Conservation (phyloP, 2,797 vertebrate species). For the Aulostomus chinensis region DNA sequence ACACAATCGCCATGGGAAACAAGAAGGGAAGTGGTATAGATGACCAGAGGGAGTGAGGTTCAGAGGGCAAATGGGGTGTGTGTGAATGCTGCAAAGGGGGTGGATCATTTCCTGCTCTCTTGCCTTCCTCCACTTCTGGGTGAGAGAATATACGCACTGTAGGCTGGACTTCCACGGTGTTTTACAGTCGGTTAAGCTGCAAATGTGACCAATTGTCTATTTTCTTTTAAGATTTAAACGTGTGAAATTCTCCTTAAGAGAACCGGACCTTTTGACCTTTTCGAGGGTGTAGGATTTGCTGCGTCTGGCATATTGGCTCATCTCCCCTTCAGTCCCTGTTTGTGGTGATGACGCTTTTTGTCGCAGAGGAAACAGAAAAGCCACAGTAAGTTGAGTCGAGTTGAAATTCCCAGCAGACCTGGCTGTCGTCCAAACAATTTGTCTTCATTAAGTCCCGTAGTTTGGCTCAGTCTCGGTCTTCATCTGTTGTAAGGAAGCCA, state of each 20-base stretch:
- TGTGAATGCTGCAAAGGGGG: conserved; percentile 22
- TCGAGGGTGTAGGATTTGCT: background rate
- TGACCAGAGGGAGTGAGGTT: conserved; percentile 28
- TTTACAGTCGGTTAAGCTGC: background rate
- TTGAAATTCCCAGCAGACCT: conserved; percentile 31
- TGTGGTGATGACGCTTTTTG: conserved; percentile 15
- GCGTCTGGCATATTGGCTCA: background rate
- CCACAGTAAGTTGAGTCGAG: conserved; percentile 38
- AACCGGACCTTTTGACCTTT: conserved; percentile 3
- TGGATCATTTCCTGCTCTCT: conserved; percentile 48
- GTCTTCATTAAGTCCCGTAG: conserved; percentile 55
- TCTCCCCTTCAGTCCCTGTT: background rate
- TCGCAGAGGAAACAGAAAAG: conserved; percentile 22
- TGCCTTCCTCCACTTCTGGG: conserved; percentile 22
- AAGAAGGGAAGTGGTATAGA: conserved; percentile 65
- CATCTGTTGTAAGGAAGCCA: conserved; percentile 44
- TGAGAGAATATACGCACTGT: background rate
- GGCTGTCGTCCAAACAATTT: conserved; percentile 48
- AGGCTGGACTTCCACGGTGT: conserved; percentile 4
- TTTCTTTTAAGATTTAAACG: conserved; percentile 21
- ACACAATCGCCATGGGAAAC: conserved; percentile 66
- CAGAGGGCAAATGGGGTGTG: conserved; percentile 39
- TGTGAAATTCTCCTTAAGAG: background rate
- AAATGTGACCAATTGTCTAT: background rate
- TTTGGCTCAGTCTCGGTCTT: conserved; percentile 34